These are phyloP conservation scores for Fragariocoptes setiger DNA, from an alignment of 1,140 invertebrate genomes.

Conservation along the genomic window DNA sequence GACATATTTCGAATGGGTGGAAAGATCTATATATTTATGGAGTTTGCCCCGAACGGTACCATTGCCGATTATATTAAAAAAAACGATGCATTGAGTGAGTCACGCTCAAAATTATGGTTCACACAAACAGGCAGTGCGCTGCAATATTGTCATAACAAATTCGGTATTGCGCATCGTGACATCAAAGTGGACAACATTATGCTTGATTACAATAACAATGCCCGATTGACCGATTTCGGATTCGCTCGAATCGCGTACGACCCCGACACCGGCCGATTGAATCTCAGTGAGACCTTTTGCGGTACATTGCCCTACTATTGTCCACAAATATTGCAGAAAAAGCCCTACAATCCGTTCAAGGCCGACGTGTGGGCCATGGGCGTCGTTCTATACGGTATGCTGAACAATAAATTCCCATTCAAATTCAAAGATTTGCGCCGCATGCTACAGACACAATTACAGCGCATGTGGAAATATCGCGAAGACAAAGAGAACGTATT, in stretches of 20 bases:
- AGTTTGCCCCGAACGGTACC: constrained; percentile 4
- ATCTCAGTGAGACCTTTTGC: constrained; percentile 6
- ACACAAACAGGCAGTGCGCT: constrained; percentile 2
- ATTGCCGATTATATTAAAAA: constrained; percentile 7
- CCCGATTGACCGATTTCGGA: constrained; percentile 9
- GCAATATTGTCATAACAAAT: constrained; percentile 3
- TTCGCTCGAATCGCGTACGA: constrained; percentile 6
- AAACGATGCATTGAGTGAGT: constrained; percentile 3
- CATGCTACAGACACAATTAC: constrained; percentile 17
- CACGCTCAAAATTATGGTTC: constrained; percentile 3
- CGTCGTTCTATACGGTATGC: constrained; percentile 14
- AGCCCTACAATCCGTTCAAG: constrained; percentile 12
- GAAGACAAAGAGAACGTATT: background rate
- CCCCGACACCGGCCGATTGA: background rate
- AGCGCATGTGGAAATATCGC: constrained; percentile 2
- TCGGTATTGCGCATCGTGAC: constrained; percentile 5
- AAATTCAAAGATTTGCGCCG: constrained; percentile 18
- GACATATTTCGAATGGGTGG: constrained; percentile 8
- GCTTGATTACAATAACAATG: background rate
- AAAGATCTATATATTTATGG: constrained; percentile 9
- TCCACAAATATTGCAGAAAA: constrained; percentile 13
- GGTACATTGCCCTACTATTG: constrained; percentile 9
- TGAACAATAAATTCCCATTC: constrained; percentile 17
- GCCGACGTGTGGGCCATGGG: constrained; percentile 15
- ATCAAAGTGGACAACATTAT: constrained; percentile 7